Conservation (phyloP, 2,113 vertebrate genomes). For the Ictalurus punctatus region DNA sequence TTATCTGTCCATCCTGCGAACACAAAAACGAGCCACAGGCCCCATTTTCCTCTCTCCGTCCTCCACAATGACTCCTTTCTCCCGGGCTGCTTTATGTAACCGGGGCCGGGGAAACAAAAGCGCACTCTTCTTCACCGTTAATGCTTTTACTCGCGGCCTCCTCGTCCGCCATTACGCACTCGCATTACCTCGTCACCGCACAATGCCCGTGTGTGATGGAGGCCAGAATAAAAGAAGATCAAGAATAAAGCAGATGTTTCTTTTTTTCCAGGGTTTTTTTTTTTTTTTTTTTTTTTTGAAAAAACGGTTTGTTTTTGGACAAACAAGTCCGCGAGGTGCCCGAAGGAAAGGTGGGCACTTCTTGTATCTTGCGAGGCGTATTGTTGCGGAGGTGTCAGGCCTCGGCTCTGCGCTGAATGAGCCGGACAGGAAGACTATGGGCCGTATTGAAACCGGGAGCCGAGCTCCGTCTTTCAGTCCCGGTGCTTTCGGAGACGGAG, state of each 20-base stretch:
- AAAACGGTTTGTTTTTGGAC: constrained; percentile 43
- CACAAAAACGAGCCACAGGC: constrained; percentile 43
- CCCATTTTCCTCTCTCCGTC: constrained; percentile 28
- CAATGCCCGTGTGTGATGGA: constrained; percentile 23
- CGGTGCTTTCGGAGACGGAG: constrained; percentile 29
- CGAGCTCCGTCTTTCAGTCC: constrained; percentile 31
- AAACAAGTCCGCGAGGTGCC: constrained; percentile 35
- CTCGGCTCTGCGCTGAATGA: constrained; percentile 43
- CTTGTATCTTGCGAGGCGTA: constrained; percentile 24
- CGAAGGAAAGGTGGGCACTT: constrained; percentile 46
- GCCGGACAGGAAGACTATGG: constrained; percentile 50
- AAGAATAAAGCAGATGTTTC: constrained; percentile 19
- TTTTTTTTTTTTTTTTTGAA: not conserved
- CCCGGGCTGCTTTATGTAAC: constrained; percentile 47
- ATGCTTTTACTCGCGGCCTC: constrained; percentile 34
- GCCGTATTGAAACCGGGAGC: constrained; percentile 38
- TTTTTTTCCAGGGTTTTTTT: not conserved
- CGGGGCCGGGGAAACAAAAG: constrained; percentile 38
- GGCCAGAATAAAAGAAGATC: constrained; percentile 13
- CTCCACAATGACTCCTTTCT: constrained; percentile 42
- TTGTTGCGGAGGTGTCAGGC: constrained; percentile 54
- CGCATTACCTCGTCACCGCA: constrained; percentile 33
- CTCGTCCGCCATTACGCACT: constrained; percentile 33
- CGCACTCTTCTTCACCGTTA: constrained; percentile 42
- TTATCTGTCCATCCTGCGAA: constrained; percentile 39